Percentiles rank a stretch among this genome's conserved stretches.
These are phyloP conservation scores for Plutella xylostella DNA, from an alignment of 2,888 invertebrate species.

Conservation along the genomic window DNA sequence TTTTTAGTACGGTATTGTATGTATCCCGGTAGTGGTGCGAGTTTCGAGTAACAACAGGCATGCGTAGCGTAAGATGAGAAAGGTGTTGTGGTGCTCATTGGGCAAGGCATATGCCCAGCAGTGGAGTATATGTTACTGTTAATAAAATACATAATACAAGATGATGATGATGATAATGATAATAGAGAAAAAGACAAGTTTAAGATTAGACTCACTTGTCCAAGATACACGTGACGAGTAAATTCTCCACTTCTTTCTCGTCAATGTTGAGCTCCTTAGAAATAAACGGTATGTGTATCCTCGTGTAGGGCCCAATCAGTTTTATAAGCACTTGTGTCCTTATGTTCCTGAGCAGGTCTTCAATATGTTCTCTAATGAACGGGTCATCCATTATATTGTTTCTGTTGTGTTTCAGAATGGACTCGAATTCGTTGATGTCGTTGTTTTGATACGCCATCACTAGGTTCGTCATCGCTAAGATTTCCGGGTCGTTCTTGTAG, in stretches of 20 bases:
- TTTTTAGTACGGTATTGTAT: too few species aligned
- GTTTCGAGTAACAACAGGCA: too few species aligned
- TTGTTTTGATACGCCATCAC: constrained; percentile 98
- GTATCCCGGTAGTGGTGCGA: too few species aligned
- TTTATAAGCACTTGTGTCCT: constrained; percentile 97
- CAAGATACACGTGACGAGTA: constrained; percentile 96
- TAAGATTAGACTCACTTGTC: constrained; percentile 80
- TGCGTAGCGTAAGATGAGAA: too few species aligned
- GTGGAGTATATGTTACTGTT: too few species aligned
- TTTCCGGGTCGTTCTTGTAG: constrained; percentile 99
- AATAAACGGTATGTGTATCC: constrained; percentile 98
- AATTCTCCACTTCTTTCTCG: constrained; percentile 93
- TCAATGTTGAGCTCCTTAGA: constrained; percentile 95
- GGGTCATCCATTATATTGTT: constrained; percentile 99
- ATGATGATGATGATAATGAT: too few species aligned
- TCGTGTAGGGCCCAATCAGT: constrained; percentile 96
- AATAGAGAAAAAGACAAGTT: too few species aligned
- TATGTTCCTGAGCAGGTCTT: constrained; percentile 95
- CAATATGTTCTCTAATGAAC: constrained; percentile 98
- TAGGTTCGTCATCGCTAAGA: constrained; percentile 98
- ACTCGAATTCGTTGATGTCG: constrained; percentile 98
- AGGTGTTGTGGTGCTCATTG: too few species aligned
- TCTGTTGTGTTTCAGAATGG: constrained; percentile 92
- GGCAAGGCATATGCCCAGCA: too few species aligned
- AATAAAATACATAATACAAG: too few species aligned